phyloP scores from a whole-genome alignment of 2,113 vertebrate genomes.

The Ameiurus melas region DNA sequence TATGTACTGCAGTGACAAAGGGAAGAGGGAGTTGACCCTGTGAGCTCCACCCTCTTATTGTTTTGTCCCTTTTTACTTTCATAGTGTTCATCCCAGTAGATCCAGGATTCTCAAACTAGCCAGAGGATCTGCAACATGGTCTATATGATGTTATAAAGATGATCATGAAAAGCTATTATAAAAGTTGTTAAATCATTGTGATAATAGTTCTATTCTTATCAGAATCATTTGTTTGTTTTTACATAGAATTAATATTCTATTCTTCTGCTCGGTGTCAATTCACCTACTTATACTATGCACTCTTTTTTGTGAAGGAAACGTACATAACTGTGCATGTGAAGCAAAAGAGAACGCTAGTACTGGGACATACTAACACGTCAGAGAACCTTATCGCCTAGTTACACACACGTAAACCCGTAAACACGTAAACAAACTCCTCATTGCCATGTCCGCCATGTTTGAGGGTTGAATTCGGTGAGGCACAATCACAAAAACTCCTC shows the following conservation, averaged over 20 bases:
- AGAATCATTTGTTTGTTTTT: not conserved
- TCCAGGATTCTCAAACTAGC: not conserved
- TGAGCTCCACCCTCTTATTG: not conserved
- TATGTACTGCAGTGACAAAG: slow-evolving; percentile 3
- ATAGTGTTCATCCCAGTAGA: not conserved
- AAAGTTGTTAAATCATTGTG: not conserved
- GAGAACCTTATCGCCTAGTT: no score
- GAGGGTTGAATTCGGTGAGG: no score
- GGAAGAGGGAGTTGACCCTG: not conserved
- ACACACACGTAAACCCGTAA: no score
- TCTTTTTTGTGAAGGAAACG: no score
- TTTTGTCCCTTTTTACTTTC: not conserved
- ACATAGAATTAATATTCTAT: not conserved
- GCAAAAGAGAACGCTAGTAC: no score
- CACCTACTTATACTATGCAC: no score
- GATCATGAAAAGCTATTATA: not conserved
- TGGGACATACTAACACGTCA: no score
- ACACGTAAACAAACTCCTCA: no score
- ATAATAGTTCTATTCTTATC: not conserved
- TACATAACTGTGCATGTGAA: no score
- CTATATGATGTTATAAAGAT: not conserved
- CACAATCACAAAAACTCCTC: no score
- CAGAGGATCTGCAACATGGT: not conserved
- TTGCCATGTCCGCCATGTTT: no score
- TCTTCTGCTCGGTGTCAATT: no score